phyloP scores from a whole-genome alignment of 1,140 invertebrate genomes.

The Tetramorium parvispinum region DNA sequence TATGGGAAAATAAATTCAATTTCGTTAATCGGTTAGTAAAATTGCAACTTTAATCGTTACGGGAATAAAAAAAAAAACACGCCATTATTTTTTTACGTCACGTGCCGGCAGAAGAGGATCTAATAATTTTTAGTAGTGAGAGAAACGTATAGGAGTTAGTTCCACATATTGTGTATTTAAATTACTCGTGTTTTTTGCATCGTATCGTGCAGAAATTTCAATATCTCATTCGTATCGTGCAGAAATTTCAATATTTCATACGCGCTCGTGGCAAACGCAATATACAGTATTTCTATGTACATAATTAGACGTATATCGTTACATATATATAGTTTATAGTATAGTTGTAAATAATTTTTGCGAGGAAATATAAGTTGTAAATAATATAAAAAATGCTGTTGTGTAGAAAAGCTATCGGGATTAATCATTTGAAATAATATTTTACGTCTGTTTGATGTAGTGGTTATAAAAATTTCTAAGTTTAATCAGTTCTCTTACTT shows the following conservation, averaged over 20 bases:
- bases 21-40: not conserved
- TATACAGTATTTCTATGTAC: not conserved
- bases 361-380: not conserved
- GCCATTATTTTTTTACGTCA: conserved; percentile 15
- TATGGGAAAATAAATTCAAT: not conserved
- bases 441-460: not conserved
- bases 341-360: not conserved
- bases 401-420: not conserved
- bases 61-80: not conserved
- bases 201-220: not conserved
- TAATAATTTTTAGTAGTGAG: conserved; percentile 14
- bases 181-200: conserved; percentile 16
- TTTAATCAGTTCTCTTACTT: not conserved
- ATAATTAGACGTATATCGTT: not conserved
- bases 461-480: not conserved
- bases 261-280: not conserved
- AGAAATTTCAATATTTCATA: conserved; percentile 17
- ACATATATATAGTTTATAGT: too few species aligned
- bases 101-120: not conserved
- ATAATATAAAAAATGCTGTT: not conserved
- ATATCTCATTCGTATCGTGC: not conserved
- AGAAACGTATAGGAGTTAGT: not conserved
- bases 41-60: not conserved
- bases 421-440: not conserved
- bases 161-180: not conserved